Evolutionary conservation across 2,888 invertebrate species (phyloP), one percentile per base, ranked within the genome.

Genomic region (Diplolepis rosae): DNA sequence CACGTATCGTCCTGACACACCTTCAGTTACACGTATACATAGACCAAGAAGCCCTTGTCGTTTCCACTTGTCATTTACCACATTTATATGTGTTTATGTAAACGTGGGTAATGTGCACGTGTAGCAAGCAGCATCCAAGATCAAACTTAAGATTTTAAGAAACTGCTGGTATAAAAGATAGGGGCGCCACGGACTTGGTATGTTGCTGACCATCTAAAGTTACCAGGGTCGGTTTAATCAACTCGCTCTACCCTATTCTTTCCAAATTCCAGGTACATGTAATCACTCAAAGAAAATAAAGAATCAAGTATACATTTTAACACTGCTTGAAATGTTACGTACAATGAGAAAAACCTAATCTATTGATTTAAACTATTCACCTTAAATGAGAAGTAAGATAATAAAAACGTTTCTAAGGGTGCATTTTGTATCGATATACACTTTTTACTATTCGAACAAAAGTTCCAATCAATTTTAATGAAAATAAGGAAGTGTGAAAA

Each of bases 141-240:
- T 80, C 74, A 76, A 68, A 73, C 69, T 61, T 50, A 15, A 70
- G 73, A 73, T 75, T 73, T 73, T 73, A 81, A 77, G 81, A 81
- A 84, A 83, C 84, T 79, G 81, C 80, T 76, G 79, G 80, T 79
- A 83, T 85, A 85, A 86, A 85, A 84, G 83, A 86, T 85, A 82
- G 84, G 85, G 86, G 86, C 85, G 87, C 86, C 85, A 84, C 76
- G 79, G 78, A 70, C 68, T 66, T 73, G 82, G 82, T 82, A 82
- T 84, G 82, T 79, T 80, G 79, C 73, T 77, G 79, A 78, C 80
- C 84, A 80, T 85, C 86, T 88, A 83, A 80, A 84, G 83, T 88
- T 88, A 86, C 87, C 84, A 77, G 74, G 65, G 73, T 65, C 77
- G 79, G 68, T 77, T 75, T 77, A 75, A 75, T 65, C 70, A 66